Evolutionary conservation across 2,888 invertebrate genomes (phyloP).

Genomic region (Dendrolimus houi): DNA sequence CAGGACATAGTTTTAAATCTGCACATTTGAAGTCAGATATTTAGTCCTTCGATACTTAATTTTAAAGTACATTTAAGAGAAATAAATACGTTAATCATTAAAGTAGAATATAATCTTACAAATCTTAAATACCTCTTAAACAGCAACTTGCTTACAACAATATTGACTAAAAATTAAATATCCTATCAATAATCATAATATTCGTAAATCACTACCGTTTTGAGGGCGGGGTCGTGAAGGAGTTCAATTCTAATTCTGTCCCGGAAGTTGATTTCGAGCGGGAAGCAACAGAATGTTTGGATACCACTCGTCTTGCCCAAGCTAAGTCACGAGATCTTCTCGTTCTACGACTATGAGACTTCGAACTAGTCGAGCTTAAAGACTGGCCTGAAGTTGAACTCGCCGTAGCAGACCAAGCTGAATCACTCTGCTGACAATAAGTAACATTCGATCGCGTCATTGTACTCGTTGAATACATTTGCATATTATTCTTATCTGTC

Average conservation of each 20-base stretch:
- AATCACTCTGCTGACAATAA: constrained; percentile 22
- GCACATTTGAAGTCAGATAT: too few species aligned
- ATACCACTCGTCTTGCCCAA: constrained; percentile 47
- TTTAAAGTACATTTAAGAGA: too few species aligned
- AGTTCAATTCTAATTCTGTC: constrained; percentile 38
- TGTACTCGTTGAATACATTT: constrained; percentile 40
- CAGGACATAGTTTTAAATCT: too few species aligned
- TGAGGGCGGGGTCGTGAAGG: constrained; percentile 37
- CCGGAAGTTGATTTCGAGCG: constrained; percentile 24
- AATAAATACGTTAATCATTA: too few species aligned
- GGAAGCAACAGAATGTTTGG: constrained; percentile 24
- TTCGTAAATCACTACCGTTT: constrained; percentile 19
- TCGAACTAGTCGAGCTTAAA: constrained; percentile 34
- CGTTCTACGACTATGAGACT: constrained; percentile 30
- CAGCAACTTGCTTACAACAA: constrained; percentile 37
- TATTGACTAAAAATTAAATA: constrained; percentile 37
- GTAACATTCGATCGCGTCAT: constrained; percentile 34
- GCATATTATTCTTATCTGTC: constrained; percentile 10
- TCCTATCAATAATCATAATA: constrained; percentile 18
- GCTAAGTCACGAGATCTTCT: constrained; percentile 40
- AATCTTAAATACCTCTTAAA: constrained; percentile 45
- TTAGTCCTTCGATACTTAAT: too few species aligned
- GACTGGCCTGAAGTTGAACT: constrained; percentile 32
- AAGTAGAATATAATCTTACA: constrained; percentile 31
- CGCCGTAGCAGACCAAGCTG: constrained; percentile 33